Evolutionary conservation across 2,113 vertebrate species (phyloP).

Genomic region (Rhodinocichla rosea): DNA sequence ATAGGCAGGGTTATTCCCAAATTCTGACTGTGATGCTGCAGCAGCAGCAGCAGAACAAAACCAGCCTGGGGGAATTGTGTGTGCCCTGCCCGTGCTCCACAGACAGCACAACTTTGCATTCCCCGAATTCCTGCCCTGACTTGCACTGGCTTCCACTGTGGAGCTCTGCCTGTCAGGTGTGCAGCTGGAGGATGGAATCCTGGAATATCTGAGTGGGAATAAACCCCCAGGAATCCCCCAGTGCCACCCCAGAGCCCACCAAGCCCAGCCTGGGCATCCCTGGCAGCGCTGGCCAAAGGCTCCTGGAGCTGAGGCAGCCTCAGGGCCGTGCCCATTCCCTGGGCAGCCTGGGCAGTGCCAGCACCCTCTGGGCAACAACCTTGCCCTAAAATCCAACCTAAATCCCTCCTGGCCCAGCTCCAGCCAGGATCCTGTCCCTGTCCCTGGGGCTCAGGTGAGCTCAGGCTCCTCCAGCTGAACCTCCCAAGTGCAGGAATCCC

Average conservation of each 20-base stretch:
- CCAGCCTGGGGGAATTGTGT: not conserved
- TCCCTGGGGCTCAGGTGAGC: not conserved
- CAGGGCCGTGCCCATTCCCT: not conserved
- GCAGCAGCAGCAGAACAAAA: not conserved
- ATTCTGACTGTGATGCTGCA: not conserved
- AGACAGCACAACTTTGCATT: not conserved
- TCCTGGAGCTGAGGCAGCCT: not conserved
- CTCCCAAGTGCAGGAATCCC: not conserved
- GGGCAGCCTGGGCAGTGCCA: not conserved
- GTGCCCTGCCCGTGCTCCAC: not conserved
- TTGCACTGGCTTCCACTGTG: not conserved
- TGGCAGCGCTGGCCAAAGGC: not conserved
- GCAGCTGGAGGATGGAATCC: not conserved
- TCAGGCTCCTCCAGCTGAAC: not conserved
- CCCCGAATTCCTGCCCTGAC: not conserved
- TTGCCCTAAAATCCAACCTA: fast-evolving
- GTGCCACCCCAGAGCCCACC: fast-evolving
- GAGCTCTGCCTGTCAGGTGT: not conserved
- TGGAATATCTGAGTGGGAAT: not conserved
- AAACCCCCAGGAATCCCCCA: fast-evolving
- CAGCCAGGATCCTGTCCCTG: not conserved
- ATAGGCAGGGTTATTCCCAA: fast-evolving
- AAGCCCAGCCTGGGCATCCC: not conserved
- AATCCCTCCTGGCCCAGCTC: not conserved
- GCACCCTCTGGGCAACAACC: not conserved